phyloP scores from a whole-genome alignment of 2,888 invertebrate genomes.

The Macrosiphum euphorbiae region DNA sequence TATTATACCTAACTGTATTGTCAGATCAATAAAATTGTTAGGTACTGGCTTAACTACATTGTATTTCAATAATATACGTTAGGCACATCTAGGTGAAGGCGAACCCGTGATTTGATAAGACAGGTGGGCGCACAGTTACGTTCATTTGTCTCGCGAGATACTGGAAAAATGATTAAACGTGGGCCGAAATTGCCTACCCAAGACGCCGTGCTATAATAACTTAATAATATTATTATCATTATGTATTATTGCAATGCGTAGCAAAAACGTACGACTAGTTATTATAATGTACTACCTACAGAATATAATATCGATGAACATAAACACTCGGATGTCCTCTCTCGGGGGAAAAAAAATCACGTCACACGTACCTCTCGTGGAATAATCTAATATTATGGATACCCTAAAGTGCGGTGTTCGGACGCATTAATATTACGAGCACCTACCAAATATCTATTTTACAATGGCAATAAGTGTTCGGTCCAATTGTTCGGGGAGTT shows the following conservation, averaged over 20 bases:
- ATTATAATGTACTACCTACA: not conserved
- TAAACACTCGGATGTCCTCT: not conserved
- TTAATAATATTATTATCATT: not conserved
- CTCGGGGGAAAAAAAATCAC: not conserved
- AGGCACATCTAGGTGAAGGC: rapidly evolving
- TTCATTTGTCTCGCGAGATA: not conserved
- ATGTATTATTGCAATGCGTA: too few relatives aligned
- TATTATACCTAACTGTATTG: too few relatives aligned
- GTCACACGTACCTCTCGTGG: not conserved
- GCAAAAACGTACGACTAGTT: not conserved
- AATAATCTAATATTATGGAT: not conserved
- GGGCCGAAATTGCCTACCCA: not conserved
- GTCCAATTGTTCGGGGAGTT: conserved; percentile 31
- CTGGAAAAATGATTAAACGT: not conserved
- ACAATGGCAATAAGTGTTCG: not conserved
- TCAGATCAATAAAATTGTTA: not conserved
- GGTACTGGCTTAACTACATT: not conserved
- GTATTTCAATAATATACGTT: not conserved
- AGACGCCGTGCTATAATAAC: not conserved
- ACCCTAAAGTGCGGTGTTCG: not conserved
- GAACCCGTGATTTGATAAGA: not conserved
- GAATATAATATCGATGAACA: too few relatives aligned
- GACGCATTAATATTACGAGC: not conserved
- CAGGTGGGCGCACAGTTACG: too few relatives aligned
- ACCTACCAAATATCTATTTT: not conserved